Conservation (phyloP, 2,797 vertebrate species). For the Sarcoramphus papa region DNA sequence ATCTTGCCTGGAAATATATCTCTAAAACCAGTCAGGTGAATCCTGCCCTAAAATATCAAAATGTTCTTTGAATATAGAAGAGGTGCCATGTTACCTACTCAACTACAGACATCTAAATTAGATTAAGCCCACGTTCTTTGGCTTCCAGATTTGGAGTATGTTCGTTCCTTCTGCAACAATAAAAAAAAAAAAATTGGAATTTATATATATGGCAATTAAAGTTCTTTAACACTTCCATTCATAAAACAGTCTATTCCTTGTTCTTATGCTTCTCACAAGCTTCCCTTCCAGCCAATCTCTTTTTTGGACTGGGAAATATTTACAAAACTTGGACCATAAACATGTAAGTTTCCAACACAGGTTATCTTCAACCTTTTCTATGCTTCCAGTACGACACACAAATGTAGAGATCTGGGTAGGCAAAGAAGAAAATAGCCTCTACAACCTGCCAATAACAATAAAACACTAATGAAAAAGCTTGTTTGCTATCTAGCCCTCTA, state of each 20-base stretch:
- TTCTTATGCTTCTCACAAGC: background rate
- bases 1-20: background rate
- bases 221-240: background rate
- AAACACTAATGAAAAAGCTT: background rate
- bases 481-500: background rate
- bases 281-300: background rate
- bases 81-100: background rate
- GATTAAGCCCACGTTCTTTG: background rate
- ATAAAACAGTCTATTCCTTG: background rate
- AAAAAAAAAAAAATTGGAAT: background rate
- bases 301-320: background rate
- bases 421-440: background rate
- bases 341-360: background rate
- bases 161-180: background rate
- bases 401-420: background rate
- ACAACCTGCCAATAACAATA: background rate
- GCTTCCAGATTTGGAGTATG: background rate
- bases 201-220: background rate
- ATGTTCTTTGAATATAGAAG: background rate
- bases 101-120: background rate
- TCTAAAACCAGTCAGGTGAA: background rate
- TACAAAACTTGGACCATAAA: background rate
- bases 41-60: background rate
- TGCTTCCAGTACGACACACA: background rate
- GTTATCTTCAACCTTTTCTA: background rate